A percentile compares a stretch with the other conserved stretches of the same genome.
Conservation (phyloP, 2,797 vertebrate genomes). For the Hyperoplus lanceolatus region DNA sequence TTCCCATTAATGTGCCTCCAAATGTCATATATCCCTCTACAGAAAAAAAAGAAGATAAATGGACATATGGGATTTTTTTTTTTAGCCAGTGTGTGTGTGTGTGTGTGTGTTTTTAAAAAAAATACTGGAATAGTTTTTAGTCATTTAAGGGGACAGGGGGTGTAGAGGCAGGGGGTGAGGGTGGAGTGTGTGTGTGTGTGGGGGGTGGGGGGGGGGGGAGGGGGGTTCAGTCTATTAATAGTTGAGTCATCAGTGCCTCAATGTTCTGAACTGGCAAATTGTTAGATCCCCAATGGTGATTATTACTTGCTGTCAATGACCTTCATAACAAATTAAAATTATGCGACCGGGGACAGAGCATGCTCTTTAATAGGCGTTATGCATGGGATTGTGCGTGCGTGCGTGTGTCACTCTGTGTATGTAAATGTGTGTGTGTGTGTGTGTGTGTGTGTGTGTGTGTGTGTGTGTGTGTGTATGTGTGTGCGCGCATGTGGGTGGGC, state of each 20-base stretch:
- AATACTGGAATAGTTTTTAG: constrained; percentile 76
- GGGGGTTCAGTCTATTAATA: constrained; percentile 75
- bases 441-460: constrained; percentile 39
- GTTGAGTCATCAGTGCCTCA: constrained; percentile 85
- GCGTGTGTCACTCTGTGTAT: constrained; percentile 50
- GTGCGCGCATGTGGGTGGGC: constrained; percentile 60
- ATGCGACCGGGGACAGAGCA: constrained; percentile 86
- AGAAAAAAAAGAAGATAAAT: constrained; percentile 64
- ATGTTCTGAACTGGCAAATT: constrained; percentile 89
- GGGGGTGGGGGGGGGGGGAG: background rate
- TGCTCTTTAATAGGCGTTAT: constrained; percentile 87
- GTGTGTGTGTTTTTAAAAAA: constrained; percentile 58
- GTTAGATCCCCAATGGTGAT: constrained; percentile 88
- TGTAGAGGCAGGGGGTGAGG: constrained; percentile 55
- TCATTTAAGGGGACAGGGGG: constrained; percentile 78
- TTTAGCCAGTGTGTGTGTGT: constrained; percentile 28
- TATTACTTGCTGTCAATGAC: constrained; percentile 89
- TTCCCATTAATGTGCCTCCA: constrained; percentile 77
- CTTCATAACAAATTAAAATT: constrained; percentile 91
- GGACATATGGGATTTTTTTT: constrained; percentile 54
- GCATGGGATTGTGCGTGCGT: constrained; percentile 67
- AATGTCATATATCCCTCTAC: constrained; percentile 71
- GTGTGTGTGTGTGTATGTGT: constrained; percentile 52
- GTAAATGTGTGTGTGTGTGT: constrained; percentile 42
- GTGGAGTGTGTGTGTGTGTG: background rate